A percentile compares a stretch with the other conserved stretches of the same genome.
phyloP scores from a whole-genome alignment of 2,797 vertebrate species.

The Hypotaenidia philippensis region DNA sequence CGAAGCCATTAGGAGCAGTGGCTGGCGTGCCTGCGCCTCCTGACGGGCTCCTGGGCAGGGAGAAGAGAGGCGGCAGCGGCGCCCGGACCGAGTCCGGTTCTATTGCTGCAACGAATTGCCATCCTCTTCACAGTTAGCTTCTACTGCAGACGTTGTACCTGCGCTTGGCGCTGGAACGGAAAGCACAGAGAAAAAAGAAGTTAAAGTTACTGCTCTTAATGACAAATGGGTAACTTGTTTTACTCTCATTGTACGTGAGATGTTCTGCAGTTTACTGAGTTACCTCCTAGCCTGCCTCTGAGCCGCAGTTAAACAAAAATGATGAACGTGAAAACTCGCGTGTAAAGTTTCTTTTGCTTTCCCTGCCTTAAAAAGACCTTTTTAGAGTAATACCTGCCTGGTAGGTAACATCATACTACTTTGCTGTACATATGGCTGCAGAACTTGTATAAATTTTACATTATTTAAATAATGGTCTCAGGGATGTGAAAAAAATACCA shows the following conservation, averaged over 20 bases:
- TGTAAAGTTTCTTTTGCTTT: not conserved
- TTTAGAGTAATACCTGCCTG: not conserved
- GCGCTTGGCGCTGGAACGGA: not conserved
- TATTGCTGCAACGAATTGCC: not conserved
- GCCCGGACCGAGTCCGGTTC: not conserved
- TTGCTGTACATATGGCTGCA: not conserved
- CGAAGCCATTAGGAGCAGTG: accelerated
- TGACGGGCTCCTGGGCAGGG: not conserved
- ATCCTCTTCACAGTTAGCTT: accelerated
- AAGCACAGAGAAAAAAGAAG: not conserved
- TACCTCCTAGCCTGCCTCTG: not conserved
- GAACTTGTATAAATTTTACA: not conserved
- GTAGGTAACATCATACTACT: not conserved
- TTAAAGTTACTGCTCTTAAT: not conserved
- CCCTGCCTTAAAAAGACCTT: not conserved
- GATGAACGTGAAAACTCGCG: not conserved
- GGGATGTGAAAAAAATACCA: not conserved
- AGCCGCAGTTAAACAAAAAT: not conserved
- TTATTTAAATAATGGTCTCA: not conserved
- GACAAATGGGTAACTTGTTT: not conserved
- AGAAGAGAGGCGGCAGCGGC: not conserved
- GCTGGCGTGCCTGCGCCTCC: not conserved
- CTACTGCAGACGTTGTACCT: not conserved
- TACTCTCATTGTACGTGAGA: not conserved
- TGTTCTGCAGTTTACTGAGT: not conserved